Conservation (phyloP, 2,113 vertebrate genomes). For the Strigops habroptila region DNA sequence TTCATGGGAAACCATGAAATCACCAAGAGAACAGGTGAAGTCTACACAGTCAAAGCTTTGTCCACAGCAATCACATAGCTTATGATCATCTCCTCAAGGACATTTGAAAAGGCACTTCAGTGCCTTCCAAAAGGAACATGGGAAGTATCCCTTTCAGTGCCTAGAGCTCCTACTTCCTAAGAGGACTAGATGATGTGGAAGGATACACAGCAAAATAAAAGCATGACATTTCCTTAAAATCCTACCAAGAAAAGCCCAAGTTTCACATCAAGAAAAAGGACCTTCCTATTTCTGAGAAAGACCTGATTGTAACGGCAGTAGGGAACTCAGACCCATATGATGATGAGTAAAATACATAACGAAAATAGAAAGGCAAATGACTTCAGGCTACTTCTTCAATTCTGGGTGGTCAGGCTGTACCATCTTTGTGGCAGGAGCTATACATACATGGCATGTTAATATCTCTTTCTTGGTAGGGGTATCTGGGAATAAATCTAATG, state of each 20-base stretch:
- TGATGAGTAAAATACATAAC: neutral
- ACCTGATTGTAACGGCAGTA: neutral
- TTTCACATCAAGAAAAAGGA: neutral
- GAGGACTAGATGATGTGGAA: neutral
- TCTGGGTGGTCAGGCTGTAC: neutral
- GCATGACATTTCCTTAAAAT: neutral
- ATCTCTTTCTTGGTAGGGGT: neutral
- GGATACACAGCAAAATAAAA: neutral
- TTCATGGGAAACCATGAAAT: neutral
- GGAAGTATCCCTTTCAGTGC: neutral
- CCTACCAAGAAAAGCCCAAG: neutral
- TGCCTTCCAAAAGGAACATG: neutral
- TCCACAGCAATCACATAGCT: neutral
- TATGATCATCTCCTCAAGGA: neutral
- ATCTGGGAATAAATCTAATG: neutral
- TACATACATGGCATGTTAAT: neutral
- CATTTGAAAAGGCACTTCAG: neutral
- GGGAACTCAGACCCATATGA: neutral
- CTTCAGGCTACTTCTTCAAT: neutral
- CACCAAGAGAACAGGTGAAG: neutral
- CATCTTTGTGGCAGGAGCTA: neutral
- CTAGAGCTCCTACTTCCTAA: neutral
- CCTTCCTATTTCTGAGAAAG: neutral
- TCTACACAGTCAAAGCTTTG: neutral
- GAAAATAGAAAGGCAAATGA: neutral